Evolutionary conservation across 2,888 invertebrate species (phyloP).

Genomic region (Drosophila acutilabella): DNA sequence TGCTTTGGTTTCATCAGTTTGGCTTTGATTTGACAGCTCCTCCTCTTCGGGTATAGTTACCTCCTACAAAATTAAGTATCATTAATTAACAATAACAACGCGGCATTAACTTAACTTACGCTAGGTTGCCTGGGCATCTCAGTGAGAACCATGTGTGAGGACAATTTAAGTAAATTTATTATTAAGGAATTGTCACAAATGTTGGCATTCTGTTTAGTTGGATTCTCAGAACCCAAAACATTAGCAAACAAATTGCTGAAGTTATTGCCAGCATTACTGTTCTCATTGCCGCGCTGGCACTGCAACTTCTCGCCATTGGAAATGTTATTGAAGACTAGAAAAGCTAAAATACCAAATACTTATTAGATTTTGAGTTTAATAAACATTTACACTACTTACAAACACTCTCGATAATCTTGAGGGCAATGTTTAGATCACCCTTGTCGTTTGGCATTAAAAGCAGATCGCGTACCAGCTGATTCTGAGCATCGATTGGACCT

Average conservation of each 20-base stretch:
- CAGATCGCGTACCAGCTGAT: constrained; percentile 89
- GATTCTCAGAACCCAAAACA: constrained; percentile 88
- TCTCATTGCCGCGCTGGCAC: constrained; percentile 86
- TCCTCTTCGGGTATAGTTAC: constrained; percentile 85
- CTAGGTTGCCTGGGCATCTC: constrained; percentile 86
- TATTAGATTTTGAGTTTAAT: background rate
- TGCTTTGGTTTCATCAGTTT: constrained; percentile 95
- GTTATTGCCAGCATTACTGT: constrained; percentile 86
- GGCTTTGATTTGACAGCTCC: constrained; percentile 86
- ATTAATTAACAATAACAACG: background rate
- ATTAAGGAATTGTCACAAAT: constrained; percentile 90
- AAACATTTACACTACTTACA: constrained; percentile 85
- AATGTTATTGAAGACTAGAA: constrained; percentile 86
- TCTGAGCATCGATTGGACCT: constrained; percentile 91
- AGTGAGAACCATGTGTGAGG: constrained; percentile 88
- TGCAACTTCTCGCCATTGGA: constrained; percentile 86
- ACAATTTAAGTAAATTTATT: constrained; percentile 90
- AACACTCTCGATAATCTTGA: constrained; percentile 91
- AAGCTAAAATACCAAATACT: constrained; percentile 77
- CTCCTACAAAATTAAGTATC: constrained; percentile 61
- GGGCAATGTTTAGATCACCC: constrained; percentile 89
- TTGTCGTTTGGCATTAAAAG: constrained; percentile 88
- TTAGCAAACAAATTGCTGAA: constrained; percentile 92
- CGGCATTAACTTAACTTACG: constrained; percentile 64
- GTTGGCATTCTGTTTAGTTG: constrained; percentile 87